phyloP scores from a whole-genome alignment of 30 jellyfish, hydroid and myxozoan species.

The Hydra vulgaris region DNA sequence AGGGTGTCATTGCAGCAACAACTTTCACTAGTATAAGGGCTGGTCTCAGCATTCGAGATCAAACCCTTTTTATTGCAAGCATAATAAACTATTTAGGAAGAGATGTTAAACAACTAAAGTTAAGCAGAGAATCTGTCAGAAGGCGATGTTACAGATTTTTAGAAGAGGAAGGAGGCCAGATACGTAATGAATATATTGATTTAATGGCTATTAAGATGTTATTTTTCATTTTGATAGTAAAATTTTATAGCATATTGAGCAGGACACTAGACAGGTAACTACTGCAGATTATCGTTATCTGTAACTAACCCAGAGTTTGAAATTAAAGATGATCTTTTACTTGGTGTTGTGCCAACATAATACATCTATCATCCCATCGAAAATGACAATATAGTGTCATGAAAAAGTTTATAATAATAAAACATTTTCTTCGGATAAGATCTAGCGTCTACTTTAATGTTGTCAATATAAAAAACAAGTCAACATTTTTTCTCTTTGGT shows the following conservation, averaged over 20 bases:
- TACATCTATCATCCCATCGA: too few species aligned
- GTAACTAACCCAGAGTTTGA: neutral
- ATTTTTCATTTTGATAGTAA: neutral
- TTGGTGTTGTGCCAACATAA: neutral
- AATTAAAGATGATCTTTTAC: neutral
- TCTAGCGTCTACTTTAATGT: too few species aligned
- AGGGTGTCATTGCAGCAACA: neutral
- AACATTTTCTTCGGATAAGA: too few species aligned
- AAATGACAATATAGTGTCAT: too few species aligned
- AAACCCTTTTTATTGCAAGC: too few species aligned
- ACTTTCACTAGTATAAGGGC: neutral
- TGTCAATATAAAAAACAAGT: too few species aligned
- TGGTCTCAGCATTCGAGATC: too few species aligned
- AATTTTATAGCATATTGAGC: neutral
- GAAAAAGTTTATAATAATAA: too few species aligned
- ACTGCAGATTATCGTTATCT: neutral
- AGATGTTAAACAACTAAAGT: too few species aligned
- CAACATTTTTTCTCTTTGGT: too few species aligned
- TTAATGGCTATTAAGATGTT: neutral
- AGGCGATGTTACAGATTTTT: neutral
- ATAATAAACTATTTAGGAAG: too few species aligned
- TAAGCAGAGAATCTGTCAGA: too few species aligned
- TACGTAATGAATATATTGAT: neutral
- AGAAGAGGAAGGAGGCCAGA: neutral
- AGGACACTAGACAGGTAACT: neutral